A percentile compares a stretch with the other conserved stretches of the same genome.
Conservation (phyloP, 2,888 invertebrate species). For the Cantharis rufa region DNA sequence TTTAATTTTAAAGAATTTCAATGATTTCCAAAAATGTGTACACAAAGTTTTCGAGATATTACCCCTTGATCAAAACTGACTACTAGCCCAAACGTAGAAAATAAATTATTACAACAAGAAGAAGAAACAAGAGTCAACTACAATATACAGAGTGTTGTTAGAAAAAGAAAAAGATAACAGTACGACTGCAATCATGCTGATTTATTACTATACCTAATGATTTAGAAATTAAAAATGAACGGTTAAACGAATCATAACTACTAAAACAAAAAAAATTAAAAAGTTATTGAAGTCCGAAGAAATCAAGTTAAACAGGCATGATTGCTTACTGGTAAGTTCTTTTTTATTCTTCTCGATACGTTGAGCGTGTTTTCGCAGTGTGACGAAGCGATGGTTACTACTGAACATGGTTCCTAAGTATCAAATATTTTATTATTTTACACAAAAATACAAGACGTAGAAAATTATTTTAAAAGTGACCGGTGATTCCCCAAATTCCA, state of each 20-base stretch:
- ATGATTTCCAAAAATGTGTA: too few species aligned
- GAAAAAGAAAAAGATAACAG: background rate
- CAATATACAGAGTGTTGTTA: background rate
- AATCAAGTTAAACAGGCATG: conserved; percentile 8
- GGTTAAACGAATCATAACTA: background rate
- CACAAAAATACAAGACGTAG: background rate
- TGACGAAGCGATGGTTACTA: conserved; percentile 17
- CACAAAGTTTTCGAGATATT: too few species aligned
- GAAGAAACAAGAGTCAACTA: background rate
- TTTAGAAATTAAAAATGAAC: background rate
- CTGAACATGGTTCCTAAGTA: conserved; percentile 21
- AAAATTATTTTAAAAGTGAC: background rate
- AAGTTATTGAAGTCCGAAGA: background rate
- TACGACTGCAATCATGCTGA: conserved; percentile 11
- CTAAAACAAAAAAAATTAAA: background rate
- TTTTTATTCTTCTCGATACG: conserved; percentile 5
- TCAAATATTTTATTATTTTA: conserved; percentile 15
- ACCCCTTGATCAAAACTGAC: too few species aligned
- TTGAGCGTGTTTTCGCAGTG: conserved; percentile 20
- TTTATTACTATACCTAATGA: conserved; percentile 5
- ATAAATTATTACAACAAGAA: background rate
- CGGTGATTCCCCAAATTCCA: background rate
- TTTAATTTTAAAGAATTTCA: too few species aligned
- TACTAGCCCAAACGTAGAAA: background rate
- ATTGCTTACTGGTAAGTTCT: conserved; percentile 22